phyloP scores from a whole-genome alignment of 2,797 vertebrate species.

The Pempheris klunzingeri region DNA sequence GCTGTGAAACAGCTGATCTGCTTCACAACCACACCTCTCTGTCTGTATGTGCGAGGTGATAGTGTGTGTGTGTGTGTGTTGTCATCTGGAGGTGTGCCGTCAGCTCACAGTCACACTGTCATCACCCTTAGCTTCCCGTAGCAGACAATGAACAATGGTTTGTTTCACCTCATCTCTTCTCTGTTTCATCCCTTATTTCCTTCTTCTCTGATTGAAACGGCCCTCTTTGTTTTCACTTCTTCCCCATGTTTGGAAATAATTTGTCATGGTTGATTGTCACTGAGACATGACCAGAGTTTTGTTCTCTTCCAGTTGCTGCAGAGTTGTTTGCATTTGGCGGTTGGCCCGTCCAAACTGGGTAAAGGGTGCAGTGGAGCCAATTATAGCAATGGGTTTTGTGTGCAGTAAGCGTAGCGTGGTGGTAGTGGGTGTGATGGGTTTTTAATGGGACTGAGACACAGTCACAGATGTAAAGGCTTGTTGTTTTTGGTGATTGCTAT shows the following conservation, averaged over 20 bases:
- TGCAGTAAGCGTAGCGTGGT: constrained; percentile 69
- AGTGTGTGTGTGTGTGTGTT: constrained; percentile 48
- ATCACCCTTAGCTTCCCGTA: constrained; percentile 30
- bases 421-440: constrained; percentile 72
- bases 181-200: constrained; percentile 24
- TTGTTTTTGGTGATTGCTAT: constrained; percentile 70
- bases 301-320: constrained; percentile 57
- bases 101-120: constrained; percentile 25
- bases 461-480: constrained; percentile 73
- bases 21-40: constrained; percentile 54
- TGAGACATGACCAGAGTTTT: constrained; percentile 52
- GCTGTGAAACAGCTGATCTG: constrained; percentile 59
- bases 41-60: constrained; percentile 55
- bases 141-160: constrained; percentile 34
- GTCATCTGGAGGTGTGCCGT: constrained; percentile 56
- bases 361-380: constrained; percentile 80
- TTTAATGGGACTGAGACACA: constrained; percentile 77
- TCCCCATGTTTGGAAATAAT: constrained; percentile 60
- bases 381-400: constrained; percentile 77
- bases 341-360: constrained; percentile 60
- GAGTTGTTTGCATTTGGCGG: constrained; percentile 66
- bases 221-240: constrained; percentile 42
- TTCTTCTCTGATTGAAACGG: constrained; percentile 38
- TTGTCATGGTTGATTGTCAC: constrained; percentile 58
- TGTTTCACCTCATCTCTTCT: constrained; percentile 27